Evolutionary conservation across 2,888 invertebrate species (phyloP), one percentile per base, ranked within the genome.

Genomic region (Sarcophaga caerulescens): DNA sequence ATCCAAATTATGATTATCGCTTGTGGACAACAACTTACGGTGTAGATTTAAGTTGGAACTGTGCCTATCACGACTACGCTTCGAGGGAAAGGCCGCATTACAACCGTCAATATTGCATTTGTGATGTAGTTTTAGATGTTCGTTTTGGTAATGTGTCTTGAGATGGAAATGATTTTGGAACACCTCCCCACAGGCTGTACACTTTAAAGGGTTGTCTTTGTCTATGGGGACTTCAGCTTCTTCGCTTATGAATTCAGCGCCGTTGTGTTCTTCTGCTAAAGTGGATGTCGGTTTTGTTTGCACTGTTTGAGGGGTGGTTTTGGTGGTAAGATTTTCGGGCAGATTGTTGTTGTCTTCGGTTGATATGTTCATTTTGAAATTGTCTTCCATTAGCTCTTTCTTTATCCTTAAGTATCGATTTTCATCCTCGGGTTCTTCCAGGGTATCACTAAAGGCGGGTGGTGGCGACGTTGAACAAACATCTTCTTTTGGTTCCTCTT

Each of bases 51-150:
- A 94, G 92, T 99, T 99, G 21, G 98, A 96, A 91, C 97, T 97
- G 93, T 99, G 99, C 2, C 98, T 95, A 91, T 99, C 99, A 89
- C 98, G 95, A 90, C 97, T 97, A 81, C 98, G 94, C 92, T 98
- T 98, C 0, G 98, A 98, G 6, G 98, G 97, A 92, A 99, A 99
- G 0, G 98, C 97, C 0, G 98, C 98, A 93, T 97, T 97, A 92
- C 99, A 99, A 1, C 98, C 98, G 88, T 98, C 98, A 44, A 98
- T 96, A 90, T 96, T 97, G 94, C 99, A 99, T 92, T 97, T 97
- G 93, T 98, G 98, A 96, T 98, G 97, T 85, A 98, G 94, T 93
- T 99, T 99, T 76, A 99, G 95, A 93, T 99, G 99, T 12, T 98
- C 97, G 93, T 97, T 98, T 94, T 98, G 98, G 93, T 98, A 99